Evolutionary conservation across 2,797 vertebrate genomes (phyloP).

Genomic region (Xerus rutilus): DNA sequence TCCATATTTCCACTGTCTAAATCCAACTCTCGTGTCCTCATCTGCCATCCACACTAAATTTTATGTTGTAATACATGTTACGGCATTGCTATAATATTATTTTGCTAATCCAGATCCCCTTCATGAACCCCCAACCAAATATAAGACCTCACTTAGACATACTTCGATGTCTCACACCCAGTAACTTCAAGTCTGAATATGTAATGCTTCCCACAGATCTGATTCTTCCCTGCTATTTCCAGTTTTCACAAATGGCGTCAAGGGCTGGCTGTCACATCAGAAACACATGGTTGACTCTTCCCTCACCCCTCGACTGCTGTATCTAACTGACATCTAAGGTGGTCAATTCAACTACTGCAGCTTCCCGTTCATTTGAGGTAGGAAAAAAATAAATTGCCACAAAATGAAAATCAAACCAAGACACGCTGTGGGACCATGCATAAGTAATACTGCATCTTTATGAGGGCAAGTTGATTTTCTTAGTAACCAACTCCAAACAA

Average conservation of each 20-base stretch:
- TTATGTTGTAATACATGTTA: too few relatives aligned
- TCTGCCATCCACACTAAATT: neutral
- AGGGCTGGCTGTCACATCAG: neutral
- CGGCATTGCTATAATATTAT: neutral
- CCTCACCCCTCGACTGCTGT: neutral
- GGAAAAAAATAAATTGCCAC: neutral
- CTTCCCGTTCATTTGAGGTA: neutral
- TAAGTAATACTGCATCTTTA: neutral
- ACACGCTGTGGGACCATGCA: neutral
- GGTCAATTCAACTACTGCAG: neutral
- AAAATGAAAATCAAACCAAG: neutral
- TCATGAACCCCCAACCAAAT: neutral
- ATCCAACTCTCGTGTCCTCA: neutral
- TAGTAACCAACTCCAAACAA: neutral
- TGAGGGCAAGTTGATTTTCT: neutral
- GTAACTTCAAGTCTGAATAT: neutral
- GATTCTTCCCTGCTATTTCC: neutral
- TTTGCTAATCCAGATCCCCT: neutral
- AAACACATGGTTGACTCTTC: neutral
- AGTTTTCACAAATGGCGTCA: neutral
- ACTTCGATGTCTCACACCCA: rapidly evolving
- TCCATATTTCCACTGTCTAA: neutral
- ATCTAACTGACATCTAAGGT: neutral
- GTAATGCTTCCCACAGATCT: neutral
- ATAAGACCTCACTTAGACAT: neutral